Evolutionary conservation across 2,113 vertebrate species (phyloP).

Genomic region (Syngnathus scovelli): DNA sequence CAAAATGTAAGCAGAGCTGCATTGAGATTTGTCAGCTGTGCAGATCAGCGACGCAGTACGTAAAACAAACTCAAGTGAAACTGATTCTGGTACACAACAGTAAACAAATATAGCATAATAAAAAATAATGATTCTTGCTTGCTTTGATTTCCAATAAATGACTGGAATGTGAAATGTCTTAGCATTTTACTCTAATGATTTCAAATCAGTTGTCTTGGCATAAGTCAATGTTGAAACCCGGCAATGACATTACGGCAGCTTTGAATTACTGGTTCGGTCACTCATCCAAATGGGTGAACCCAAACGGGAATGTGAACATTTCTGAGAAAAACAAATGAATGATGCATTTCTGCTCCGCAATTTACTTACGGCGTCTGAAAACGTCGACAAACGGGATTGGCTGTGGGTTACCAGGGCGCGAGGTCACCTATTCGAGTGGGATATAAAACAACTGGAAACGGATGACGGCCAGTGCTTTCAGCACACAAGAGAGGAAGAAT

Average conservation of each 20-base stretch:
- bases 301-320: slow-evolving; percentile 20
- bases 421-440: slow-evolving; percentile 36
- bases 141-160: background rate
- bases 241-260: background rate
- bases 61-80: too few species aligned
- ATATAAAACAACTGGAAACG: slow-evolving; percentile 40
- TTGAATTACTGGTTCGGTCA: background rate
- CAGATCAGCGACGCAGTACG: too few species aligned
- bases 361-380: slow-evolving; percentile 9
- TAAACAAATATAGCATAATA: background rate
- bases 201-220: background rate
- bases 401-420: slow-evolving; percentile 11
- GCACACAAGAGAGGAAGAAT: background rate
- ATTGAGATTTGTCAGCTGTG: too few species aligned
- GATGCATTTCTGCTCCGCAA: slow-evolving; percentile 45
- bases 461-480: background rate
- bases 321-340: slow-evolving; percentile 51
- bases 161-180: background rate
- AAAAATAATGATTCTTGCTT: background rate
- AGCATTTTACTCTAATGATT: background rate
- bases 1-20: too few species aligned
- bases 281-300: background rate
- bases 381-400: slow-evolving; percentile 38
- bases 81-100: too few species aligned
- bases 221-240: background rate